Base-by-base conservation (phyloP, 2,797 vertebrate species). In the Centropyge bicolor region DNA sequence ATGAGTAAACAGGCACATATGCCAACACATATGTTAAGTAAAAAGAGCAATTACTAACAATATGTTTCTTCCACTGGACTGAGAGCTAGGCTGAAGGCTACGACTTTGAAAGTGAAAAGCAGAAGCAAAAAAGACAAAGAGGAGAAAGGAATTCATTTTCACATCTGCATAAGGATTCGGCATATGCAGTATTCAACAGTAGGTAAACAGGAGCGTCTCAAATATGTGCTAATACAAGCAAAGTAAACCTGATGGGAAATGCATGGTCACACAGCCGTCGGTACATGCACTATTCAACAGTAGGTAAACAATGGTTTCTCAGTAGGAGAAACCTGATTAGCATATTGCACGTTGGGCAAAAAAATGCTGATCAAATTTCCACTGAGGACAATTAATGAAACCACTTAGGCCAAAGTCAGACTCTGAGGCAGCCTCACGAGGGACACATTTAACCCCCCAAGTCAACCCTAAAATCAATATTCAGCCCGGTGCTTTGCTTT, bases 61-160 rank as follows among this genome's bases (percentile, higher is more conserved):
- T 71, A 65, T 78, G 71, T 85, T 80, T 91, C 74, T 84, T 86
- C 84, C 86, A 84, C 72, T 85, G 82, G 86, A 89, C 88, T 78
- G 38, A n/a, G n/a, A n/a, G n/a, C n/a, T 24, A 45, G 82, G 57
- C 51, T 70, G 45, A 65, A 81, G 57, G 78, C n/a, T 62, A 52
- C 22, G 75, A 70, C n/a, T 76, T 36, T 60, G 16, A 52, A 56
- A 79, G 60, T 59, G 63, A 76, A 76, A 63, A 48, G n/a, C 24
- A 16, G 24, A n/a, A 35, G 19, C 36, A 43, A 17, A 36, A 36
- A 55, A 27, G 20, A 60, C 2, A 51, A 66, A 22, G 41, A 3
- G 0, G 38, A 61, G 20, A 40, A 11, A 2, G 40, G 4, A 45
- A 4, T 31, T 31, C 27, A 31, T 31, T 31, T 31, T 31, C 27